Evolutionary conservation across 2,888 invertebrate species (phyloP), one percentile per base, ranked within the genome.

Genomic region (Cephus sareptanus): DNA sequence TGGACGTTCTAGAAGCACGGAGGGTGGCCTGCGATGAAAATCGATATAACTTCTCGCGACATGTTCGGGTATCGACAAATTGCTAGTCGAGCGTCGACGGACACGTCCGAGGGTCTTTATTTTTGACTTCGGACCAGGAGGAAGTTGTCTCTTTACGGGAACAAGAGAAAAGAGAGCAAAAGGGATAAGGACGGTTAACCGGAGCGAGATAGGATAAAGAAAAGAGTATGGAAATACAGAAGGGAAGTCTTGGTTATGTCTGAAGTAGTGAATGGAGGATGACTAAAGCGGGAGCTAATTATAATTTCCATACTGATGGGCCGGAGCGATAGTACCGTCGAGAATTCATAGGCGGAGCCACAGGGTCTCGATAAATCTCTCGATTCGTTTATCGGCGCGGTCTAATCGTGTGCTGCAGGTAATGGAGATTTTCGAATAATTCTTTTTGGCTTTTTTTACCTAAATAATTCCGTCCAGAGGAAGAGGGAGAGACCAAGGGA

Each of bases 231-330:
- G 56, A 56, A 56, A 56, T 56, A 2, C 56, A 56, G 56, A 23
- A 56, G 23, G 9, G 15, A 9, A 15, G 15, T 23, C 56, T 56
- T 23, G 56, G 56, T 9, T 15, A 40, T 23, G 56, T 56, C 56
- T 56, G 23, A 56, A 56, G 9, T 1, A 56, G 23, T 81, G 83
- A 84, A 81, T 81, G 81, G 82, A 77, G 78, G 85, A 86, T 87
- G 81, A 82, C 56, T 56, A 23, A 56, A 83, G 79, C 80, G 77
- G 79, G 82, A 81, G 77, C 80, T 81, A 82, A 84, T 84, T 84
- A 82, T 83, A 84, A 83, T 84, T 83, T 83, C 83, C 82, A 85
- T 82, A 82, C 35, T 80, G 84, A 83, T 84, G 79, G 79, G 75
- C 70, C 34, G 69, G 71, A 40, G 69, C 73, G 84, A 85, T 81